Conservation (phyloP, 2,888 invertebrate genomes). For the Petrolisthes cinctipes region DNA sequence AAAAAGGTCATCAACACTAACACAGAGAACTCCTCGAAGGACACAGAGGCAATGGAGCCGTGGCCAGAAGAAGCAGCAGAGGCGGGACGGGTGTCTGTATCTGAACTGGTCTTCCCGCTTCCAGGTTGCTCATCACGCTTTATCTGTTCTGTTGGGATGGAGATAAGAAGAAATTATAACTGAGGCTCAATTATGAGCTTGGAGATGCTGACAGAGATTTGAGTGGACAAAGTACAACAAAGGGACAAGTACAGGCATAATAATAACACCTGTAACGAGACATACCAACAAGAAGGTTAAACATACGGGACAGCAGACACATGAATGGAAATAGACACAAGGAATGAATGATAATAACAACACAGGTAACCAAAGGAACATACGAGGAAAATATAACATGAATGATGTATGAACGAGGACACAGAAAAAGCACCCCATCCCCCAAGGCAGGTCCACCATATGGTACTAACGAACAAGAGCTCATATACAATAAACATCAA, state of each 20-base stretch:
- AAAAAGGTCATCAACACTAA: slow-evolving; percentile 28
- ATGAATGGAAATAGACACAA: too few species aligned
- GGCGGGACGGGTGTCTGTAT: slow-evolving; percentile 40
- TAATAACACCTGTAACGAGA: too few species aligned
- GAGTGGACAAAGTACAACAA: not conserved
- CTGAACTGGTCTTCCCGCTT: slow-evolving; percentile 23
- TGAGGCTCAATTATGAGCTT: not conserved
- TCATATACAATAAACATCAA: too few species aligned
- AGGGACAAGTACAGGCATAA: not conserved
- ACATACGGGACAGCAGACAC: too few species aligned
- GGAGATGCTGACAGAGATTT: not conserved
- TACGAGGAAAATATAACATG: too few species aligned
- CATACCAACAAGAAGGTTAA: too few species aligned
- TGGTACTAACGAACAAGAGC: too few species aligned
- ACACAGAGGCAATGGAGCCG: slow-evolving; percentile 55
- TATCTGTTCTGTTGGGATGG: slow-evolving; percentile 26
- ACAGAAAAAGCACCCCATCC: too few species aligned
- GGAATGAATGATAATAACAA: too few species aligned
- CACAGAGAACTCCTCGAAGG: slow-evolving; percentile 65
- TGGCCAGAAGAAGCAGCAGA: slow-evolving; percentile 48
- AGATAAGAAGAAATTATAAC: not conserved
- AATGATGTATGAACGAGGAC: too few species aligned
- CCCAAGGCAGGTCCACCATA: too few species aligned
- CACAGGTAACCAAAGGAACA: too few species aligned
- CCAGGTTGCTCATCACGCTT: slow-evolving; percentile 32